Evolutionary conservation across 2,113 vertebrate genomes (phyloP), one percentile per base, ranked within the genome.

Genomic region (Alosa alosa): DNA sequence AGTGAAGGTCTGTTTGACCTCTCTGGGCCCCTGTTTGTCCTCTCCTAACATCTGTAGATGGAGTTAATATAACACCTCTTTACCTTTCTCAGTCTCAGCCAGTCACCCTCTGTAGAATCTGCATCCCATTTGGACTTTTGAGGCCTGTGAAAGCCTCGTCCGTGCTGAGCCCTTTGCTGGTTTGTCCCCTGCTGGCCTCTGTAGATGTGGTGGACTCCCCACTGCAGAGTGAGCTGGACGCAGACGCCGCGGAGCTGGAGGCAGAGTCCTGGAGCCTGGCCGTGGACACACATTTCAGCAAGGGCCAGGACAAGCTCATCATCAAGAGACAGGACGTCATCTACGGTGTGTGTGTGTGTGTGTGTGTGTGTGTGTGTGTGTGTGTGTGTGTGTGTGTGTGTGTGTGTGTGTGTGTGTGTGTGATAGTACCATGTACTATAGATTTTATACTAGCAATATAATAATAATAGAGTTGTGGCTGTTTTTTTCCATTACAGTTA

Each of bases 241-340:
- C 89, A 11, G 96, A 98, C 3, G 93, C 94, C 17, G 91, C 89
- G 78, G 96, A 98, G 47, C 97, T 97, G 88, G 97, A 98, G 88
- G 97, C 96, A 0, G 97, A 99, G 90, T 99, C 98, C 0, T 99
- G 98, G 98, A 99, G 96, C 89, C 93, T 96, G 41, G 89, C 93
- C 0, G 97, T 99, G 72, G 97, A 99, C 82, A 94, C 96, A 11
- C 60, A 91, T 0, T 99, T 99, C 93, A 97, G 96, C 45, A 96
- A 94, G 90, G 95, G 88, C 90, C 97, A 97, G 91, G 96, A 97
- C 86, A 99, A 97, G 82, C 94, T 94, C 82, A 95, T 95, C 0
- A 90, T 97, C 89, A 98, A 98, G 92, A 95, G 97, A 81, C 98
- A 99, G 92, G 97, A 99, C 88, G 97, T 99, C 1, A 99, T 99